These are phyloP conservation scores for Clanis bilineata DNA, from an alignment of 2,888 invertebrate species.

Conservation along the genomic window DNA sequence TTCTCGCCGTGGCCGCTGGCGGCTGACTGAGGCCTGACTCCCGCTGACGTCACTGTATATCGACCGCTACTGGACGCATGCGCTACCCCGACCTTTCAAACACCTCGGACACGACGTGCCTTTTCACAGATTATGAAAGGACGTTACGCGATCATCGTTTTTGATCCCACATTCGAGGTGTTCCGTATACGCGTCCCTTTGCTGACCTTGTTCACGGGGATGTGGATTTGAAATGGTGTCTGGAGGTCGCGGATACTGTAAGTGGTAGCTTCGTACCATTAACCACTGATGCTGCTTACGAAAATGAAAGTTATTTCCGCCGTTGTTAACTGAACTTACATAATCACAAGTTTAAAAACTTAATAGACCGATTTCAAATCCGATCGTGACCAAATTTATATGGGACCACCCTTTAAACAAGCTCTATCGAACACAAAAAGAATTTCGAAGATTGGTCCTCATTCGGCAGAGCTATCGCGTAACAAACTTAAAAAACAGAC, in stretches of 20 bases:
- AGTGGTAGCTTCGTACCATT: not conserved
- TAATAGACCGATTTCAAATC: no score
- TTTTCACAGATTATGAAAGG: constrained; percentile 59
- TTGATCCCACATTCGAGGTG: constrained; percentile 43
- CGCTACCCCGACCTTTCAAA: constrained; percentile 50
- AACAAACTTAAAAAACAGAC: no score
- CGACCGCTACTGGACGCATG: constrained; percentile 68
- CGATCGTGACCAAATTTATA: no score
- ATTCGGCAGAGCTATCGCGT: no score
- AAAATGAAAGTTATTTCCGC: not conserved
- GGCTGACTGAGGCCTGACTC: constrained; percentile 70
- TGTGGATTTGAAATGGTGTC: constrained; percentile 15
- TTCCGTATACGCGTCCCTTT: constrained; percentile 31
- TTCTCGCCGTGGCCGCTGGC: constrained; percentile 64
- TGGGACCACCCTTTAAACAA: no score
- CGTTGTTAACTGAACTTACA: not conserved
- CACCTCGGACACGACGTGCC: constrained; percentile 35
- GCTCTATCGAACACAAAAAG: no score
- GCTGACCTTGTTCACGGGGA: constrained; percentile 32
- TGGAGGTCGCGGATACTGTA: not conserved
- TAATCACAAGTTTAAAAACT: not conserved
- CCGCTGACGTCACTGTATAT: constrained; percentile 75
- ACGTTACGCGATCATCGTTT: constrained; percentile 53
- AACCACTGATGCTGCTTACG: not conserved
- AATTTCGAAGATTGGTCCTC: no score